Evolutionary conservation across 2,888 invertebrate species (phyloP), one percentile per base, ranked within the genome.

Genomic region (Criorhina ranunculi): DNA sequence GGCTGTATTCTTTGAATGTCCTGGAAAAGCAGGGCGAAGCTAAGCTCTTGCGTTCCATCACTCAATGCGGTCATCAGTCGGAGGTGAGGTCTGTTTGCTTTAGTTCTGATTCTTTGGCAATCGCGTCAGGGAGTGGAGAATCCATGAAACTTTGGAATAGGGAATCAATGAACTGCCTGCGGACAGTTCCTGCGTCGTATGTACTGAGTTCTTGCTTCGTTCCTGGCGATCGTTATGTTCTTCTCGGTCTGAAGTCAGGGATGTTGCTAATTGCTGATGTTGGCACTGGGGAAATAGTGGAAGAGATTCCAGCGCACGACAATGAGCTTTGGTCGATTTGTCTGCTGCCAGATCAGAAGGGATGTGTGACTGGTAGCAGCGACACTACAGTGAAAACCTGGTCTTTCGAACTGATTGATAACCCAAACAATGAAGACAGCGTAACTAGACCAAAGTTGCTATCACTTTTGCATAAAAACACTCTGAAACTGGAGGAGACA

Each of bases 111-210:
- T 97, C 96, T 89, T 93, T 97, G 78, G 97, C 97, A 0, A 93
- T 99, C 77, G 94, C 96, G 0, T 96, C 98, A 0, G 98, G 96
- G 0, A 96, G 98, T 86, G 96, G 94, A 0, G 98, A 98, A 88
- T 95, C 96, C 6, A 93, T 98, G 37, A 99, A 99, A 93, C 93
- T 99, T 62, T 99, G 99, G 99, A 98, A 98, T 91, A 95, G 93
- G 86, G 91, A 93, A 87, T 95, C 93, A 85, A 93, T 96, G 87
- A 92, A 94, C 51, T 96, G 96, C 87, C 92, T 96, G 15, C 93
- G 96, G 64, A 96, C 96, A 0, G 93, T 97, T 69, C 89, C 90
- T 0, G 91, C 93, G 11, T 93, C 95, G 76, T 95, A 96, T 88
- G 95, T 97, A 7, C 92, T 96, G 69, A 89, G 90, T 33, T 93